Percentiles rank a stretch among this genome's conserved stretches.
These are phyloP conservation scores for Sprattus sprattus DNA, from an alignment of 2,113 vertebrate genomes.

Conservation along the genomic window DNA sequence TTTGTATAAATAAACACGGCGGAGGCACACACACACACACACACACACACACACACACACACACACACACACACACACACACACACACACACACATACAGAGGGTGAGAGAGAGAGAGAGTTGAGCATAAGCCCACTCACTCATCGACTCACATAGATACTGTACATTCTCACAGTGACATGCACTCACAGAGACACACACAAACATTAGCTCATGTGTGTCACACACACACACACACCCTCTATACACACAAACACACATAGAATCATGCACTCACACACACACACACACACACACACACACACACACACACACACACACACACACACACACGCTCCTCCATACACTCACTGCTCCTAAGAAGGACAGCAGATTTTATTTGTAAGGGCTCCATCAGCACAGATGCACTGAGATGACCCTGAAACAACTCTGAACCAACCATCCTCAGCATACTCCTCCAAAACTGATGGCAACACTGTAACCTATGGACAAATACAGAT, in stretches of 20 bases:
- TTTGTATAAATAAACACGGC: constrained; percentile 11
- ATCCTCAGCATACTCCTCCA: neutral
- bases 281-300: constrained; percentile 38
- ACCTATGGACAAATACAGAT: neutral
- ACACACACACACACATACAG: too few species aligned
- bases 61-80: neutral
- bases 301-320: constrained; percentile 54
- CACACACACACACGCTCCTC: constrained; percentile 53
- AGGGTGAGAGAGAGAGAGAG: too few species aligned
- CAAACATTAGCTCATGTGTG: neutral
- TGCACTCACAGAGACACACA: neutral
- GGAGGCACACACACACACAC: neutral
- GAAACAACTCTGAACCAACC: neutral
- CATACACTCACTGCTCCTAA: neutral
- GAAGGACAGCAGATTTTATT: neutral
- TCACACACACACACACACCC: neutral
- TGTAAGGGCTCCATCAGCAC: neutral
- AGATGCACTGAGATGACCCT: neutral
- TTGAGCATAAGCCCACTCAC: neutral
- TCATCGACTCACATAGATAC: neutral
- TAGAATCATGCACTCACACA: neutral
- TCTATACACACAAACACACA: neutral
- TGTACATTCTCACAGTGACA: neutral
- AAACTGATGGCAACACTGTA: neutral
- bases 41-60: neutral